These are phyloP conservation scores for Crotalus tigris DNA, from an alignment of 2,113 vertebrate genomes.

Conservation along the genomic window DNA sequence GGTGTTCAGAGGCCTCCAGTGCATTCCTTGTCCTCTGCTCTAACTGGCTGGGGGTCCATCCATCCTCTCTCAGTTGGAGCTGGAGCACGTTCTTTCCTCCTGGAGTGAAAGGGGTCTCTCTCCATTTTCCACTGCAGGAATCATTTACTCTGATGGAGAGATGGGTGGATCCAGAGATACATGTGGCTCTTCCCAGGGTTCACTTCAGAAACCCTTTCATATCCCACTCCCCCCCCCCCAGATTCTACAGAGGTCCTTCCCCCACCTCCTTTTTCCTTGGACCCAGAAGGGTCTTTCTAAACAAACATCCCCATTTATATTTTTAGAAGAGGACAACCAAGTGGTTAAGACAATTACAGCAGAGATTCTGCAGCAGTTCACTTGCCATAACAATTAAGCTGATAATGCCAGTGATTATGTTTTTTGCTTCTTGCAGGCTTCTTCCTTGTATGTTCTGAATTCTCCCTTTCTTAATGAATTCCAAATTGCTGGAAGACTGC, in stretches of 20 bases:
- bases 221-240: background rate
- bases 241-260: background rate
- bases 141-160: background rate
- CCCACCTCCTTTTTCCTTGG: accelerated
- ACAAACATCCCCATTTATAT: background rate
- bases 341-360: constrained; percentile 6
- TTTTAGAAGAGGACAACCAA: constrained; percentile 28
- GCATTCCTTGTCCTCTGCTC: background rate
- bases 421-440: constrained; percentile 18
- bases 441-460: background rate
- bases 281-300: accelerated
- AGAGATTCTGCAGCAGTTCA: background rate
- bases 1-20: background rate
- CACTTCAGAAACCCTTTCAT: background rate
- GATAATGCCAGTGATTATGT: constrained; percentile 40
- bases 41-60: background rate
- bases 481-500: background rate
- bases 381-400: constrained; percentile 51
- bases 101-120: background rate
- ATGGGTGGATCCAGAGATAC: background rate
- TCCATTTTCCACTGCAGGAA: background rate
- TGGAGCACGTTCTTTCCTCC: background rate
- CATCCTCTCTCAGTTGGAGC: accelerated
- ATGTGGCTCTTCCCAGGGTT: background rate
- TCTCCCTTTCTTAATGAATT: background rate